Base-by-base conservation (phyloP, 1,140 invertebrate genomes). In the Euborellia annulipes region DNA sequence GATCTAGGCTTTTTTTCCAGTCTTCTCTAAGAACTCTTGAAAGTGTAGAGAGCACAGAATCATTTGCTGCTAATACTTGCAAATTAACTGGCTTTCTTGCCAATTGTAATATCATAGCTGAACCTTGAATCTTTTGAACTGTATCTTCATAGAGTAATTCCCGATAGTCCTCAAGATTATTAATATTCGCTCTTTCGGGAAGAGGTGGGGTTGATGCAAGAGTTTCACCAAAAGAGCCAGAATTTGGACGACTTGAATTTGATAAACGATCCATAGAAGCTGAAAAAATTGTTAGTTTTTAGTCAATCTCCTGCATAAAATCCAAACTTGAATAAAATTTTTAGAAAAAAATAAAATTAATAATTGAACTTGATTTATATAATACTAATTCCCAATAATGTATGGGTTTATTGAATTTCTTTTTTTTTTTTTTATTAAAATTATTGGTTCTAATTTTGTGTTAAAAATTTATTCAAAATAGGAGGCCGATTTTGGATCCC, bases 61-160 rank as follows among this genome's bases (percentile, higher is more conserved):
- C 88, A 75, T 94, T 93, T 65, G 83, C 81, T 46, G 87, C 82
- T 39, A 99, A 65, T 63, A 91, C 86, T 54, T 89, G 79, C 39
- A 98, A 70, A 73, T 98, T 96, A 60, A 96, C 87, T 21, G 91
- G 82, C 62, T 92, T 82, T 54, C 87, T 75, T 1, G 92, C 83
- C 40, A 98, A 71, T 63, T 92, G 83, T 41, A 95, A 69, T 50
- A 98, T 87, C 41, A 91, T 68, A 13, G 80, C 79, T n/a, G 92
- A 89, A 22, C 88, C 93, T 64, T 85, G 82, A 19, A 94, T 80
- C 70, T 96, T 96, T 54, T 90, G 88, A 34, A 79, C 71, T 53
- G 93, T 79, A 52, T 91, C 91, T 67, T 98, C 95, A 64, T 98
- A 99, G 3, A 99, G 66, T 47, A 98, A 67, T 65, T 98, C 94